Evolutionary conservation across 2,113 vertebrate genomes (phyloP), one percentile per base, ranked within the genome.

Genomic region (Trogon surrucura): DNA sequence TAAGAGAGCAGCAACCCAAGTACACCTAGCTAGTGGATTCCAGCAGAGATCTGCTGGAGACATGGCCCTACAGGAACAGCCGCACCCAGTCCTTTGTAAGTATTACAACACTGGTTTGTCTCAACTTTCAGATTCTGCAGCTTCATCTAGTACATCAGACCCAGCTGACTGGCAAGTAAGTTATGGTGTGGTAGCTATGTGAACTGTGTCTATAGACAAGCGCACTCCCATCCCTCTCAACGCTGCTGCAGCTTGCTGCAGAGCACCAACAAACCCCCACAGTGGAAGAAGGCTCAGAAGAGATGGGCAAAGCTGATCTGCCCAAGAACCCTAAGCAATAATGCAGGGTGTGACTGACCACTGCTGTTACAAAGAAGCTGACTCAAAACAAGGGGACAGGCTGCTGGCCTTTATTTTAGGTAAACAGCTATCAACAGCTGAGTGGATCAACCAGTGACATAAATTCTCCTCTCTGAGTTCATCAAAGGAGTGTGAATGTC

Each of bases 61-160:
- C 5, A 13, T 1, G 30, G 30, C 19, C 32, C 38, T 80, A 34
- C 8, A 53, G 72, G n/a, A 38, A 51, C 53, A 72, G 48, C 10
- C 27, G 41, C 18, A 19, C 6, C 9, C 9, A 32, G 45, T 32
- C 20, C 23, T 47, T 18, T 1, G 2, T 15, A 34, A 0, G 1
- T 1, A 2, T 15, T 16, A 47, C 10, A 67, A 9, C 6, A 32
- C 48, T 77, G 47, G 22, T 36, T 10, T 38, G 20, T 25, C 23
- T 50, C 64, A 69, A 9, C 54, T 41, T 73, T 51, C 66, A 56
- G 32, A 16, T 78, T 61, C 32, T 69, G 50, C 58, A 73, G 47
- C 54, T 86, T n/a, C 41, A 77, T 19, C 18, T 70, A 7, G 10
- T 18, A 16, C 8, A 18, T 11, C 60, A 89, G 36, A 78, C 9